Evolutionary conservation across 2,113 vertebrate species (phyloP), one percentile per base, ranked within the genome.

Genomic region (Cynocephalus volans): DNA sequence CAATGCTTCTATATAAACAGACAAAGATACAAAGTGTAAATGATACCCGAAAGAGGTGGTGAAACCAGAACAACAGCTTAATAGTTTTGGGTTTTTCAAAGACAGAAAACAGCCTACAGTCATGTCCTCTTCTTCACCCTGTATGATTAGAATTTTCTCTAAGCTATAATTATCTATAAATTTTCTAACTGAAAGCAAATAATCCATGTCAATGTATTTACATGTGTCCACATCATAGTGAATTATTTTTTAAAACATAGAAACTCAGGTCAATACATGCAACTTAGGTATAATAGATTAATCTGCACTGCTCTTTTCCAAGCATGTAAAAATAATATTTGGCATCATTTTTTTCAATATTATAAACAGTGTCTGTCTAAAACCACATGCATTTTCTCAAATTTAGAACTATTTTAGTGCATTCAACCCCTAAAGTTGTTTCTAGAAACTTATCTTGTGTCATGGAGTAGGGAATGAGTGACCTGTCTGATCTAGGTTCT

Each of bases 291-390:
- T 58, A 64, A 52, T n/a, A 24, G 26, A 19, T 36, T 54, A 50
- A 41, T 58, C 6, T 89, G 15, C 31, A 79, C 2, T 86, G 4
- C 0, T 90, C 0, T 90, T 23, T 79, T 70, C 36, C 8, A 75
- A 95, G 14, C 48, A 82, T 88, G 33, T 73, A 3, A 33, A 77
- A 69, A 73, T 80, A 69, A 73, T 80, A 56, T 70, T 89, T 89
- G 41, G 54, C 1, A 64, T 12, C 69, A 72, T 52, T 86, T 77
- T 77, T 83, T 81, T 76, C 56, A 80, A 84, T 58, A 82, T 67
- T 54, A 60, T 65, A 93, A 76, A 70, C 48, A 48, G 7, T 36
- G 31, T 77, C 9, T 64, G 13, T 83, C 33, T 48, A 62, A 73
- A n/a, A 33, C 3, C 5, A 54, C 1, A 82, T 21, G 0, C 50